Evolutionary conservation across 2,113 vertebrate genomes (phyloP).

Genomic region (Gavia stellata): DNA sequence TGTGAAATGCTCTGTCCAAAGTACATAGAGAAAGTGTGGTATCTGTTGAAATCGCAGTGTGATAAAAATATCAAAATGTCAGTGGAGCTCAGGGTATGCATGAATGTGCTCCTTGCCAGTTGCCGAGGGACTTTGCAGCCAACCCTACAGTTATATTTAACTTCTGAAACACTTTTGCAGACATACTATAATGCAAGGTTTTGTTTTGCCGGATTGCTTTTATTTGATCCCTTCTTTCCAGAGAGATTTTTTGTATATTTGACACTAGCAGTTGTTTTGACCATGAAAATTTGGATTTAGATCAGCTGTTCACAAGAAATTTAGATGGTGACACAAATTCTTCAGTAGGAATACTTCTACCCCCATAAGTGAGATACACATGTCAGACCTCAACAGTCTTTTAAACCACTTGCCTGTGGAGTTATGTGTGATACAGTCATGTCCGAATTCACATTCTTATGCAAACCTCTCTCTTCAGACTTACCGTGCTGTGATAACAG

Average conservation of each 20-base stretch:
- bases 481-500: background rate
- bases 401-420: background rate
- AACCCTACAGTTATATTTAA: background rate
- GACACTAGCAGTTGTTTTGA: conserved; percentile 31
- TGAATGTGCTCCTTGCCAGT: background rate
- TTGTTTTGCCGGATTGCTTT: background rate
- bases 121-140: background rate
- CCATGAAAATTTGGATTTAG: conserved; percentile 17
- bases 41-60: conserved; percentile 6
- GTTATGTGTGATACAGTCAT: background rate
- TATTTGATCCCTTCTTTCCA: conserved; percentile 14
- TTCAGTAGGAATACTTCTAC: background rate
- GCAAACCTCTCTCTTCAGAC: background rate
- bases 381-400: background rate
- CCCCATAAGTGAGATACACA: background rate
- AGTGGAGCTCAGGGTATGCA: background rate
- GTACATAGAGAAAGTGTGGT: background rate
- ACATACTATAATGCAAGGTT: background rate
- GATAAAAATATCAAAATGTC: conserved; percentile 40
- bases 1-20: background rate
- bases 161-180: background rate
- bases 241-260: background rate
- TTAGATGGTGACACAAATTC: background rate
- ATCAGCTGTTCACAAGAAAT: conserved; percentile 43
- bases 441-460: background rate